Conservation (phyloP, 2,113 vertebrate genomes). For the Psammodynastes pulverulentus region DNA sequence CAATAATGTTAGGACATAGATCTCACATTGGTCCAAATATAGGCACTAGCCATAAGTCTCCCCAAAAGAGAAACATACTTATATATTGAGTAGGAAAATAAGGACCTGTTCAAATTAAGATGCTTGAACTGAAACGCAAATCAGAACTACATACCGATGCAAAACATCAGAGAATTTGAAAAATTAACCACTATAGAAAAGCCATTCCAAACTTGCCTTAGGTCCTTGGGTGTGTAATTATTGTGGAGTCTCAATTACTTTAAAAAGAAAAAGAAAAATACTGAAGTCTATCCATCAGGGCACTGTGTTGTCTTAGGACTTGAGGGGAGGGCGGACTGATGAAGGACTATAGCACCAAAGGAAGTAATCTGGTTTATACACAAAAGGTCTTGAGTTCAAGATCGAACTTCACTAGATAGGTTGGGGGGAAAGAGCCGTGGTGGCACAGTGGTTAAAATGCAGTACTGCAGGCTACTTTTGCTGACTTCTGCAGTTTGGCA, state of each 20-base stretch:
- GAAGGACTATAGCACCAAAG: neutral
- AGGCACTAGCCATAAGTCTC: neutral
- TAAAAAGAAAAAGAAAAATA: slow-evolving; percentile 19
- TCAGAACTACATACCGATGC: slow-evolving; percentile 3
- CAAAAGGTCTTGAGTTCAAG: neutral
- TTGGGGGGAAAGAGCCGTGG: neutral
- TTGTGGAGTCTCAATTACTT: slow-evolving; percentile 19
- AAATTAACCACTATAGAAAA: slow-evolving; percentile 18
- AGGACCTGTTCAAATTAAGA: neutral
- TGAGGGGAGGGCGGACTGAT: neutral
- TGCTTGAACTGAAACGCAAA: neutral
- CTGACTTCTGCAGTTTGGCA: too few species aligned
- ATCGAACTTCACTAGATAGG: neutral
- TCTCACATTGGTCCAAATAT: neutral
- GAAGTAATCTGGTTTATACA: neutral
- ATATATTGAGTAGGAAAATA: neutral
- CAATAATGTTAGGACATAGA: neutral
- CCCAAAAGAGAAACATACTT: neutral
- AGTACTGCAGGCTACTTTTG: too few species aligned
- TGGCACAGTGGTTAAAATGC: too few species aligned
- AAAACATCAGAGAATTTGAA: slow-evolving; percentile 26
- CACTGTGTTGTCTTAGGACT: neutral
- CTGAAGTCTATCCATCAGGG: neutral
- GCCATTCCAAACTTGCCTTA: slow-evolving; percentile 20
- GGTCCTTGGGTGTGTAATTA: slow-evolving; percentile 4